A percentile compares a stretch with the other conserved stretches of the same genome.
Conservation (phyloP, 2,888 invertebrate species). For the Sepioteuthis lessoniana region DNA sequence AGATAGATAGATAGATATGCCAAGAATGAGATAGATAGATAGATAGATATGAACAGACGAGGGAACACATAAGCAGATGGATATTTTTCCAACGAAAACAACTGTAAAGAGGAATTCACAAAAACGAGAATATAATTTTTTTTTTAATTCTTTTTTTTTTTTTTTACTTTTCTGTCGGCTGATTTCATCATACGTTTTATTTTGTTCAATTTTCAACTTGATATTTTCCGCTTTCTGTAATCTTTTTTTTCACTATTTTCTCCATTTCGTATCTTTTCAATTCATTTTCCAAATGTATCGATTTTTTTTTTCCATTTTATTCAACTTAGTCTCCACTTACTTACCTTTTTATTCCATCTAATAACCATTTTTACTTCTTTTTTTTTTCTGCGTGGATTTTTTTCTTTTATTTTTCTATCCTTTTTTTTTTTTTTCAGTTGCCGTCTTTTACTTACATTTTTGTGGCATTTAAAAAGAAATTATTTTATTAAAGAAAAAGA, state of each 20-base stretch:
- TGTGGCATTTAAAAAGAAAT: neutral
- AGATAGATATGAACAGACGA: no score
- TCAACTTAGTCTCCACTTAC: neutral
- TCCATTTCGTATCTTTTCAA: neutral
- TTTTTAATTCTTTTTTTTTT: no score
- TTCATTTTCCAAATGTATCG: neutral
- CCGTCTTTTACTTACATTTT: neutral
- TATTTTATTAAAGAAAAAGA: neutral
- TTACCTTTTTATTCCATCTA: constrained; percentile 8
- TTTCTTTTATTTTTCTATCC: no score
- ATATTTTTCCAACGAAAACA: neutral
- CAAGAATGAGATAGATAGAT: no score
- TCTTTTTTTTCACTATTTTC: neutral
- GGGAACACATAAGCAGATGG: neutral
- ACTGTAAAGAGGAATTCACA: neutral
- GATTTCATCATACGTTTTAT: neutral
- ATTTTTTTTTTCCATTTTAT: neutral
- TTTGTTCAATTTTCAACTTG: neutral
- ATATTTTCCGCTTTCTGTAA: neutral
- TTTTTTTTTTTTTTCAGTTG: no score
- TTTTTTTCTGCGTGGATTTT: neutral
- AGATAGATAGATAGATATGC: no score
- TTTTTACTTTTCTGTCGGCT: neutral
- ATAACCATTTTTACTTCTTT: neutral
- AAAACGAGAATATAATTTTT: neutral